Conservation (phyloP, 2,888 invertebrate species). For the Eudemis profundana region DNA sequence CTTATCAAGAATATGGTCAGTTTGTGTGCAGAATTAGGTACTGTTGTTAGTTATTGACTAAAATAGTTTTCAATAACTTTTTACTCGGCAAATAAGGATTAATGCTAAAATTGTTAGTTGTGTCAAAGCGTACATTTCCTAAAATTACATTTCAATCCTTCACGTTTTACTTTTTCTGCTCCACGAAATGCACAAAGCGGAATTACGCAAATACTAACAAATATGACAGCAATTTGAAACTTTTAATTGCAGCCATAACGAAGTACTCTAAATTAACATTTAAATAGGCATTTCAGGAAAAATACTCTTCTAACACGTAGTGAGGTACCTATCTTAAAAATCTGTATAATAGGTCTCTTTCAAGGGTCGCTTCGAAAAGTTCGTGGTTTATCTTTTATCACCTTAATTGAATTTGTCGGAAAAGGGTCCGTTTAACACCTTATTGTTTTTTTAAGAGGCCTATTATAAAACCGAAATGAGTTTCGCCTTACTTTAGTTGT, state of each 20-base stretch:
- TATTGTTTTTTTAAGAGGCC: slow-evolving; percentile 49
- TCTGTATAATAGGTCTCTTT: slow-evolving; percentile 42
- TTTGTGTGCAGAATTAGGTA: no score
- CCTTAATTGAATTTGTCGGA: slow-evolving; percentile 62
- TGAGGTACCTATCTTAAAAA: slow-evolving; percentile 28
- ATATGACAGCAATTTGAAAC: slow-evolving; percentile 8
- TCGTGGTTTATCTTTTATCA: slow-evolving; percentile 66
- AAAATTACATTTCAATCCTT: background rate
- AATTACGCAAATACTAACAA: background rate
- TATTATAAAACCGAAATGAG: slow-evolving; percentile 43
- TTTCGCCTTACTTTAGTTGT: slow-evolving; percentile 42
- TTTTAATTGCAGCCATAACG: slow-evolving; percentile 12
- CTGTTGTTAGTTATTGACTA: no score
- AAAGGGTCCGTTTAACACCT: slow-evolving; percentile 54
- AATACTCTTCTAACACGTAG: slow-evolving; percentile 26
- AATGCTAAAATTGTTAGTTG: no score
- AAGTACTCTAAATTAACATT: slow-evolving; percentile 26
- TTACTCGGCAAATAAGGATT: no score
- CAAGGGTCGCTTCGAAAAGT: slow-evolving; percentile 55
- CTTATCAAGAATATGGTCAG: slow-evolving; percentile 15
- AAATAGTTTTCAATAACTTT: no score
- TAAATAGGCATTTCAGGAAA: slow-evolving; percentile 33
- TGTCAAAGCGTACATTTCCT: no score
- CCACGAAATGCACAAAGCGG: background rate
- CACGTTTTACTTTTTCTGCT: background rate